These are phyloP conservation scores for Caretta caretta DNA, from an alignment of 2,113 vertebrate species.

Conservation along the genomic window DNA sequence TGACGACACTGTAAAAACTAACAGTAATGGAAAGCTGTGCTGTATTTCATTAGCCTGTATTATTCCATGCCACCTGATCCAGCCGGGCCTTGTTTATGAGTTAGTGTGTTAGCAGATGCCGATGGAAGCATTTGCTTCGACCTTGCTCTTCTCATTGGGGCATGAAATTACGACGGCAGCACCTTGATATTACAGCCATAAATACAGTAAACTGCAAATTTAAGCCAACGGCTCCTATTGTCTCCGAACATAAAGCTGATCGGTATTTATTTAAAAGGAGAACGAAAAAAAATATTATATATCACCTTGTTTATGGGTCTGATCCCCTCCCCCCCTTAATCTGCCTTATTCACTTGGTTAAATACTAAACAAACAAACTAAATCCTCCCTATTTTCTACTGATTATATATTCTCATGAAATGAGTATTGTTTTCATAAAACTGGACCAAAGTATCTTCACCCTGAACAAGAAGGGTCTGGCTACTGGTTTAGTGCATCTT, in stretches of 20 bases:
- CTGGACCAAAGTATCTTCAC: constrained; percentile 62
- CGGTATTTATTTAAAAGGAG: constrained; percentile 99
- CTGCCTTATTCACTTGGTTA: constrained; percentile 81
- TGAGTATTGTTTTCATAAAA: constrained; percentile 69
- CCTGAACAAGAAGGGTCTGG: constrained; percentile 45
- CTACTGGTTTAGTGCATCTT: neutral
- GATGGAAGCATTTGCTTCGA: constrained; percentile 99
- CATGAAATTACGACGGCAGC: constrained; percentile 99
- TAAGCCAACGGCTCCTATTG: constrained; percentile 99
- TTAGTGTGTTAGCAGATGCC: constrained; percentile 99
- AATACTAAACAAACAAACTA: constrained; percentile 84
- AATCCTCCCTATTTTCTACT: constrained; percentile 73
- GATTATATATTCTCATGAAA: constrained; percentile 74
- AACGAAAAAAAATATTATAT: constrained; percentile 99
- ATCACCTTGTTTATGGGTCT: constrained; percentile 98
- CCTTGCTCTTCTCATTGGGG: constrained; percentile 99
- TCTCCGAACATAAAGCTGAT: constrained; percentile 99
- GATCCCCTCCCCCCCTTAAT: constrained; percentile 85
- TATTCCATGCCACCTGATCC: constrained; percentile 99
- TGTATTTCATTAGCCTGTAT: constrained; percentile 99
- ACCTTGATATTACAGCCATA: constrained; percentile 99
- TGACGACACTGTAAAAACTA: constrained; percentile 99
- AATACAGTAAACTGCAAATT: constrained; percentile 99
- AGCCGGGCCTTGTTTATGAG: constrained; percentile 99
- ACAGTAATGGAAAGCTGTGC: constrained; percentile 99